Evolutionary conservation across 2,797 vertebrate genomes (phyloP), one percentile per base, ranked within the genome.

Genomic region (Poeciliopsis paucimaculata): DNA sequence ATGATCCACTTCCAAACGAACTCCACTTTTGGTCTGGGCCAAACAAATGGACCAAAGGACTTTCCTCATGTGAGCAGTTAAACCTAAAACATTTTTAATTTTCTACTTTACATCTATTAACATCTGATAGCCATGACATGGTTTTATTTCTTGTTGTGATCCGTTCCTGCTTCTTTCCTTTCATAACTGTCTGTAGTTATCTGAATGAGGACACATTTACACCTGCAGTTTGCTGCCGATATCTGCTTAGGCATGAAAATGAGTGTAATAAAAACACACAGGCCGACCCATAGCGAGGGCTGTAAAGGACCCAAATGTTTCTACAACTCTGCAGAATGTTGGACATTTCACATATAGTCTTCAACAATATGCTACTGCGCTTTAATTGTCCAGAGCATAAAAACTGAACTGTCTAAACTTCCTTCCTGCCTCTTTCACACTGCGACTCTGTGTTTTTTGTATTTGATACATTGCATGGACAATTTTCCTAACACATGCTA

Each of bases 361-460:
- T 76, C 80, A 78, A 66, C 73, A 57, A 43, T 20, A n/a, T 20
- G 13, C 72, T 72, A 39, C 46, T 70, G 55, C 20, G 46, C 84
- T 60, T 62, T 68, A 77, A 72, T 39, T 23, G 53, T 43, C 66
- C 66, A 77, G 55, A 78, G 55, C 26, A 5, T 80, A 9, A 73
- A 85, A 77, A 83, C 86, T 85, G 77, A 84, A 76, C 71, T 47
- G 68, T 83, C 66, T 68, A 57, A 77, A 74, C 51, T 72, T 49
- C 57, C 78, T 80, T 76, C 51, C 72, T 91, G 82, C 88, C 86
- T 81, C 47, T 62, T 72, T 39, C 74, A 72, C 75, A 77, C 55
- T 71, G 77, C 6, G 7, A 23, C 7, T 64, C 34, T 18, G 66
- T 60, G 70, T 13, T 60, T 28, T 5, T 5, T 49, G 43, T 80